Conservation (phyloP, 92 coral and sea anemone genomes). For the Paragorgia papillata region DNA sequence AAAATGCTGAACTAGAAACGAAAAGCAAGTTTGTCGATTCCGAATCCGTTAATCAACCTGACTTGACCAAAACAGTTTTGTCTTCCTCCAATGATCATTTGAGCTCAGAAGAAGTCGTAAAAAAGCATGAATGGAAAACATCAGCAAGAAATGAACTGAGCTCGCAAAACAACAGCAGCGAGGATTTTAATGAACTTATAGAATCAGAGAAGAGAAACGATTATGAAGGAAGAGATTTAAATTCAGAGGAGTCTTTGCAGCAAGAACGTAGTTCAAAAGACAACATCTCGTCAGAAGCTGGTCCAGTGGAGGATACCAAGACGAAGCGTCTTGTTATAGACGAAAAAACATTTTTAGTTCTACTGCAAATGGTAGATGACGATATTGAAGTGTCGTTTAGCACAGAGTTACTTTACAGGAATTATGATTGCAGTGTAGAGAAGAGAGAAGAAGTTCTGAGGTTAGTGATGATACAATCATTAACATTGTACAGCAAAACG, state of each 20-base stretch:
- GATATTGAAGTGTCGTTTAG: constrained; percentile 85
- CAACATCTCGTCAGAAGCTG: too few species aligned
- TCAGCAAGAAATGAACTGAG: not conserved
- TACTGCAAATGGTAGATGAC: constrained; percentile 72
- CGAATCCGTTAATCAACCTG: not conserved
- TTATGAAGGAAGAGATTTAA: not conserved
- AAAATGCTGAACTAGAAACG: not conserved
- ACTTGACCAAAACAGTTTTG: not conserved
- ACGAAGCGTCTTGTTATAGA: constrained; percentile 46
- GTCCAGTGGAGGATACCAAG: not conserved
- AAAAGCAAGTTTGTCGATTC: too few species aligned
- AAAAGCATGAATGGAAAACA: not conserved
- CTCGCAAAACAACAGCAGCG: not conserved
- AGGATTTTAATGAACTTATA: not conserved
- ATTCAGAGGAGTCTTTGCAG: not conserved
- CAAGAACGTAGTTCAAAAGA: too few species aligned
- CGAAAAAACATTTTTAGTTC: constrained; percentile 55
- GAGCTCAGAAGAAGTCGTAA: not conserved
- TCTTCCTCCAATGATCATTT: constrained; percentile 1
- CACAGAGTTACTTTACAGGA: constrained; percentile 74
- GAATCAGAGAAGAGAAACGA: not conserved
- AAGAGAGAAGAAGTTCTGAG: constrained; percentile 67
- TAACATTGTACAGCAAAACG: not conserved
- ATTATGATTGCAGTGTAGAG: constrained; percentile 63
- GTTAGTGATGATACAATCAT: constrained; percentile 44